Evolutionary conservation across 2,888 invertebrate species (phyloP).

Genomic region (Gari tellinella): DNA sequence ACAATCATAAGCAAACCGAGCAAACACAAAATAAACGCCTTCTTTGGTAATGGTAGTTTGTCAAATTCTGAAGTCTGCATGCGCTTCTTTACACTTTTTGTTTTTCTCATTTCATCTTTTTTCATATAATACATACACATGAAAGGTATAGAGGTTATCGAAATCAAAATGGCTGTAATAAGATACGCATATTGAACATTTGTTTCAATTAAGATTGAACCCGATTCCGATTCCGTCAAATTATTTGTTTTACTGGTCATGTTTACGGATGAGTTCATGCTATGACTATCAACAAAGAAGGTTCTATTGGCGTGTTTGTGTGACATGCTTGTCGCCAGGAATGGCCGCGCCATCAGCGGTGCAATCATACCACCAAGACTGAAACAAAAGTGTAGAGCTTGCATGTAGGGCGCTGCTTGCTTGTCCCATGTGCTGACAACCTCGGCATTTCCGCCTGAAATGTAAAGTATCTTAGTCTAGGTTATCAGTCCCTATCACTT

Average conservation of each 20-base stretch:
- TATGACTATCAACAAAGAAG: no score
- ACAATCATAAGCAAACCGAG: constrained; percentile 34
- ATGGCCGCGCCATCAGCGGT: constrained; percentile 83
- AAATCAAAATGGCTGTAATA: constrained; percentile 17
- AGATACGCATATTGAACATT: constrained; percentile 20
- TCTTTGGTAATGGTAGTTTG: constrained; percentile 6
- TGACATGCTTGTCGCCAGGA: constrained; percentile 43
- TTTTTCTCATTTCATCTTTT: not conserved
- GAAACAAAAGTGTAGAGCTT: constrained; percentile 84
- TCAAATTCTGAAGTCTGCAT: constrained; percentile 20
- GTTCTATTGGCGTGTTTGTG: no score
- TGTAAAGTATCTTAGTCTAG: not conserved
- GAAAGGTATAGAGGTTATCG: constrained; percentile 20
- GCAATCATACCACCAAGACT: constrained; percentile 84
- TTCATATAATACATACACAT: constrained; percentile 11
- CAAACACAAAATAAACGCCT: constrained; percentile 16
- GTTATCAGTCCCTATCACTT: no score
- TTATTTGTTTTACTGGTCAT: no score
- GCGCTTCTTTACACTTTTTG: not conserved
- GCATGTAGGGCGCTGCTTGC: constrained; percentile 82
- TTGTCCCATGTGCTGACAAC: constrained; percentile 78
- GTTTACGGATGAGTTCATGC: no score
- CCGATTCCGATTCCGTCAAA: no score
- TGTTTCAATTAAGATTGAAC: not conserved
- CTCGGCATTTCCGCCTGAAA: constrained; percentile 77